Conservation (phyloP, 2,888 invertebrate species). For the Dascillus cervinus region DNA sequence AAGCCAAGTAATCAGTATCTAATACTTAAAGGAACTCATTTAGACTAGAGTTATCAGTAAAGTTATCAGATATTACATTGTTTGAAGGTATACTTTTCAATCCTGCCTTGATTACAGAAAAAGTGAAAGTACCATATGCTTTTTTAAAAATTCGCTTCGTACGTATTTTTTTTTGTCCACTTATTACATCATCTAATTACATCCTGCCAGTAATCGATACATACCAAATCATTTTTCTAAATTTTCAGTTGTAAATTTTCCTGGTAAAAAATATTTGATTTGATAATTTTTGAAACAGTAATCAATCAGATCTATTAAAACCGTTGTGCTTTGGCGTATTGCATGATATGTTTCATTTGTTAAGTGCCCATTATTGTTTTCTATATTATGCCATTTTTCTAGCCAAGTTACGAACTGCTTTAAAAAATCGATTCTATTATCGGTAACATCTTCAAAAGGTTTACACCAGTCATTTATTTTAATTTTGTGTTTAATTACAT, state of each 20-base stretch:
- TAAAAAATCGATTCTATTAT: slow-evolving; percentile 2
- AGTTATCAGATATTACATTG: background rate
- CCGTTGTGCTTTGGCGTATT: slow-evolving; percentile 8
- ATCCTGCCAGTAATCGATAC: slow-evolving; percentile 11
- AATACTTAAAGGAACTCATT: slow-evolving; percentile 1
- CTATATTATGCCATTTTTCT: background rate
- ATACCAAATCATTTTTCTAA: slow-evolving; percentile 13
- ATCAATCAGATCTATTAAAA: slow-evolving; percentile 7
- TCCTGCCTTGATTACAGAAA: background rate
- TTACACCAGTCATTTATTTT: no score
- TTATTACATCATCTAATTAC: no score
- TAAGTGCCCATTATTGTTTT: slow-evolving; percentile 3
- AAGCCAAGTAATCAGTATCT: slow-evolving; percentile 4
- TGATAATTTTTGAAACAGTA: slow-evolving; percentile 9
- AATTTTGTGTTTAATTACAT: no score
- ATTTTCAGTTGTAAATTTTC: slow-evolving; percentile 12
- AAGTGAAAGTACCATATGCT: slow-evolving; percentile 1
- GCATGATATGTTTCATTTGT: slow-evolving; percentile 10
- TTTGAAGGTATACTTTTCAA: slow-evolving; percentile 1
- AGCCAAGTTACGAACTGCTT: no score
- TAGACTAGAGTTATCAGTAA: background rate
- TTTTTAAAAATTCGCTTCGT: slow-evolving; percentile 1
- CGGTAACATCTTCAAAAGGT: no score
- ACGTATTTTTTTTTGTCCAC: no score
- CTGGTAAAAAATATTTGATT: slow-evolving; percentile 7